Percentiles rank a stretch among this genome's conserved stretches.
These are phyloP conservation scores for Lonchura striata DNA, from an alignment of 2,113 vertebrate genomes.

Conservation along the genomic window DNA sequence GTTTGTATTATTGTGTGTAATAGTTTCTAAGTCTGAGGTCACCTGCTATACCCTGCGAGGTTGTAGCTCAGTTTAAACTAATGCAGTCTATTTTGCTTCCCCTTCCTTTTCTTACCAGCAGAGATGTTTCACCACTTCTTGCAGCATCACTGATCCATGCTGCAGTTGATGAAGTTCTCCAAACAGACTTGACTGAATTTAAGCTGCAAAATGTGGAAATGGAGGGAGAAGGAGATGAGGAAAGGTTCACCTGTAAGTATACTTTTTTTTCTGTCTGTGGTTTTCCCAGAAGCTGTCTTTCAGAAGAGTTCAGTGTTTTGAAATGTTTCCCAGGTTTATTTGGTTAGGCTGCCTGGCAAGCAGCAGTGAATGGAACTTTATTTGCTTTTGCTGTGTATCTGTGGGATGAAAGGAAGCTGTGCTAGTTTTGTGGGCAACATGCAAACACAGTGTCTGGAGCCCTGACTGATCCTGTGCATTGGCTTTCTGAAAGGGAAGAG, in stretches of 20 bases:
- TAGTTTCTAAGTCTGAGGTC: neutral
- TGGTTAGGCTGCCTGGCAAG: neutral
- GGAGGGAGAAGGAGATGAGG: constrained; percentile 26
- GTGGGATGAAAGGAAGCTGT: neutral
- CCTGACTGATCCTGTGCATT: neutral
- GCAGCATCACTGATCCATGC: constrained; percentile 73
- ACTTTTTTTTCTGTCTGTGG: neutral
- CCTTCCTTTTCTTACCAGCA: constrained; percentile 41
- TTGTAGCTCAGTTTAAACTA: neutral
- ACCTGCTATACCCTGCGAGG: neutral
- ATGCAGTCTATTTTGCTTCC: neutral
- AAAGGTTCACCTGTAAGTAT: constrained; percentile 70
- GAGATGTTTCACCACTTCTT: constrained; percentile 74
- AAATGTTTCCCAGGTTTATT: neutral
- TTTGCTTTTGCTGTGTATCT: neutral
- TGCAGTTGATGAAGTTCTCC: constrained; percentile 75
- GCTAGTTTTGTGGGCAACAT: neutral
- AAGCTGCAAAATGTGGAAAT: constrained; percentile 65
- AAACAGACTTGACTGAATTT: constrained; percentile 76
- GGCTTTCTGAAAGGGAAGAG: neutral
- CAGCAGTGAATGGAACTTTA: neutral
- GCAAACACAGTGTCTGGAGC: neutral
- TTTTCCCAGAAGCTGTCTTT: neutral
- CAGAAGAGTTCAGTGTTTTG: neutral
- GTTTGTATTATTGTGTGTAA: neutral